Evolutionary conservation across 1,140 invertebrate genomes (phyloP), one percentile per base, ranked within the genome.

Genomic region (Drosophila melanica): DNA sequence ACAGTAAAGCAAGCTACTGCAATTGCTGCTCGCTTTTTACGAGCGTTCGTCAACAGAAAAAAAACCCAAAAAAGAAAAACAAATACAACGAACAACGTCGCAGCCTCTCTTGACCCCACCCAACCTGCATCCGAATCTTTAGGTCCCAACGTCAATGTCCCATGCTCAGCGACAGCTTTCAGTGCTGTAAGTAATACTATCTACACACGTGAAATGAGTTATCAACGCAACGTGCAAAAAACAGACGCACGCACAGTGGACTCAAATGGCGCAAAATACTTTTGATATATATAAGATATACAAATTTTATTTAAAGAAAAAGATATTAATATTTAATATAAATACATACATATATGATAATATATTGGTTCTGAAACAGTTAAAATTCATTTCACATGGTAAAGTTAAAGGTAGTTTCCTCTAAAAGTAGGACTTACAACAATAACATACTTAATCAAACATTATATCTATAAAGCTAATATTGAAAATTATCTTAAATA

Each of bases 191-290:
- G 65, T 89, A 82, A 87, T 77, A 82, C 82, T 87, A 87, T 87
- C 85, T 87, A 77, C 69, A 89, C 84, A 89, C 84, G 84, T 87
- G 84, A 90, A 87, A 87, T 89, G 64, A 89, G 79, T 89, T 89
- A 79, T 89, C 79, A 89, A 74, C 77, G 59, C 55, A 62, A 50
- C 54, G 71, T 54, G 55, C 51, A 54, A 16, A 58, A 69, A 57
- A 30, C 23, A 37, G 14, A 9, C 14, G 27, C 18, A 42, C 6
- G 35, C 16, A 87, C 82, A 64, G 78, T 86, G 79, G 71, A 11
- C 10, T 35, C 14, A 63, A 42, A n/a, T 11, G 0, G 10, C 14
- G 27, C 6, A 7, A 27, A 27, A 27, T 7, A 27, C 2, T 2
- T 7, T 27, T 27, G 2, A 7, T 27, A 7, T 7, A 27, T 7